phyloP scores from a whole-genome alignment of 1,140 invertebrate species.

The Aphelenchoides avenae region DNA sequence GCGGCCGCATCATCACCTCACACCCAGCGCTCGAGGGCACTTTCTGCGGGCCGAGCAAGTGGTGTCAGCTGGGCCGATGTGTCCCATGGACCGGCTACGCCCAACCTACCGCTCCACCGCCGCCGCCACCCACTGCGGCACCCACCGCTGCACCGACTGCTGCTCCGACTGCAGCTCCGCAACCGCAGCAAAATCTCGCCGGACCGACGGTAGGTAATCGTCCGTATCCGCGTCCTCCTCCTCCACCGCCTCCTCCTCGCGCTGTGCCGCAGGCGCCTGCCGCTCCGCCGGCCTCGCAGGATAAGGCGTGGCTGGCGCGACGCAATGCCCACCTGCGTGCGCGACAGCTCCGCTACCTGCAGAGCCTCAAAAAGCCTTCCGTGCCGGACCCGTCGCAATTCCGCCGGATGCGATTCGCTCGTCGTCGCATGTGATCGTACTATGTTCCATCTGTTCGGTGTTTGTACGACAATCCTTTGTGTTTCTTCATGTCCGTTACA shows the following conservation, averaged over 20 bases:
- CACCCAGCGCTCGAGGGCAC: conserved; percentile 58
- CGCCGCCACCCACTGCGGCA: conserved; percentile 8
- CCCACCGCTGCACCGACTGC: too few species aligned
- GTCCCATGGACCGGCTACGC: conserved; percentile 50
- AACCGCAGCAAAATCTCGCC: neutral
- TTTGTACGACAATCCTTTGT: too few species aligned
- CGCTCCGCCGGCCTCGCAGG: conserved; percentile 15
- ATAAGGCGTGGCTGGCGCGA: conserved; percentile 13
- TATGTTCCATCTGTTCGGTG: too few species aligned
- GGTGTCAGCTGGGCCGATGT: conserved; percentile 56
- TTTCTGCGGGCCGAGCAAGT: conserved; percentile 54
- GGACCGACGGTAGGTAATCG: too few species aligned
- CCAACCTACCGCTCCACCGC: conserved; percentile 24
- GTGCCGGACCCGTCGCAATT: too few species aligned
- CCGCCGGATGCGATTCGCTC: too few species aligned
- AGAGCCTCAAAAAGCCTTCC: conserved; percentile 27
- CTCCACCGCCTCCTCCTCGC: conserved; percentile 25
- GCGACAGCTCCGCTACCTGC: conserved; percentile 16
- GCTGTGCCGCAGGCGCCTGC: conserved; percentile 7
- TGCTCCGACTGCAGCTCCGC: conserved; percentile 10
- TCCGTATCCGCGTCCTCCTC: too few species aligned
- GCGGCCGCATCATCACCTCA: conserved; percentile 57
- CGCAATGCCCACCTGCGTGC: conserved; percentile 15
- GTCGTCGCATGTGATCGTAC: too few species aligned
- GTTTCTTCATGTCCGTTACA: too few species aligned